Conservation (phyloP, 2,113 vertebrate genomes). For the Melanotaenia duboulayi region DNA sequence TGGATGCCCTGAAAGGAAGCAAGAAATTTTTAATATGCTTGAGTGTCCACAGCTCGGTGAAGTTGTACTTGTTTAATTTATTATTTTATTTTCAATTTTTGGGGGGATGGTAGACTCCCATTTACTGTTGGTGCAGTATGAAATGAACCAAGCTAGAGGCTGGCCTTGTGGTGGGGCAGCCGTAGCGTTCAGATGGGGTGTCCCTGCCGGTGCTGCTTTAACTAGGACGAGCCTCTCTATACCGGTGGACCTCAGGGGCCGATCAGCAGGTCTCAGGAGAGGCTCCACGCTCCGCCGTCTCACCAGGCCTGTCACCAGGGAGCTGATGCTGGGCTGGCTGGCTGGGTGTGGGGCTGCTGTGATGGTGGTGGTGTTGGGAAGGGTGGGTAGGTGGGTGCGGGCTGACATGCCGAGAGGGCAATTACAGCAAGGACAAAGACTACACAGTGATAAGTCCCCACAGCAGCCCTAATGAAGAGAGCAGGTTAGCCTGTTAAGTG, state of each 20-base stretch:
- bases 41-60: not conserved
- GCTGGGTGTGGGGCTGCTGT: constrained; percentile 67
- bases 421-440: constrained; percentile 86
- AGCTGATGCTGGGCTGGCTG: constrained; percentile 63
- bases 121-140: constrained; percentile 45
- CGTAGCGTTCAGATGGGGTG: constrained; percentile 36
- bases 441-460: constrained; percentile 84
- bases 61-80: constrained; percentile 34
- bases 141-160: constrained; percentile 64
- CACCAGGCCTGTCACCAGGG: constrained; percentile 77
- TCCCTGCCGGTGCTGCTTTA: constrained; percentile 76
- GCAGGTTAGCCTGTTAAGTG: constrained; percentile 79
- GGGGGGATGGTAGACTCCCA: constrained; percentile 16
- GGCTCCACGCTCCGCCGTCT: constrained; percentile 69
- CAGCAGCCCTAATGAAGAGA: constrained; percentile 83
- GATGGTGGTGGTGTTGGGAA: constrained; percentile 50
- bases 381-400: constrained; percentile 63
- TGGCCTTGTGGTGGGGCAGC: constrained; percentile 57
- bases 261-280: constrained; percentile 82
- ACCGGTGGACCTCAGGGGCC: constrained; percentile 74
- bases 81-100: constrained; percentile 10
- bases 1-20: not conserved
- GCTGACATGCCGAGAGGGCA: constrained; percentile 86
- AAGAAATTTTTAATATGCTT: constrained; percentile 12
- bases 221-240: constrained; percentile 79